Conservation (phyloP, 1,140 invertebrate genomes). For the Saccostrea cuccullata region DNA sequence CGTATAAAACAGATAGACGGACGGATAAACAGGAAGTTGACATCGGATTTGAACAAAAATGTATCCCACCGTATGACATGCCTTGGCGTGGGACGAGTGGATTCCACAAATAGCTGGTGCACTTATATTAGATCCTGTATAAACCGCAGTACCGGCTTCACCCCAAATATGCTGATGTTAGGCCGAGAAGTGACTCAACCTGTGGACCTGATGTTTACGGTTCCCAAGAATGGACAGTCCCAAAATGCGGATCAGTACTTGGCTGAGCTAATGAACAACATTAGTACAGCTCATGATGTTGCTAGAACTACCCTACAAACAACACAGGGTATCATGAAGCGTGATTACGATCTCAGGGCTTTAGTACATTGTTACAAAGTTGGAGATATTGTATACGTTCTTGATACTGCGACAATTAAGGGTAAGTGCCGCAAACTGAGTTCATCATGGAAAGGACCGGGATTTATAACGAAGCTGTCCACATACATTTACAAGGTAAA, state of each 20-base stretch:
- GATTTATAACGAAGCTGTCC: background rate
- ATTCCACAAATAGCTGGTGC: constrained; percentile 35
- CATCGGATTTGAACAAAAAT: too few relatives aligned
- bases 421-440: constrained; percentile 19
- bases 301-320: constrained; percentile 15
- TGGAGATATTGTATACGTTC: constrained; percentile 14
- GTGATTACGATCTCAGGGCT: constrained; percentile 29
- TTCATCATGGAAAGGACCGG: constrained; percentile 33
- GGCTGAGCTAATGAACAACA: background rate
- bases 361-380: background rate
- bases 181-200: constrained; percentile 32
- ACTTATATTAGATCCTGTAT: background rate
- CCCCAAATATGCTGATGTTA: constrained; percentile 26
- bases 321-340: background rate
- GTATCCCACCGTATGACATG: too few relatives aligned
- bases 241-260: background rate
- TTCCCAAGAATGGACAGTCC: background rate
- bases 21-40: too few relatives aligned
- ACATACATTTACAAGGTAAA: constrained; percentile 23
- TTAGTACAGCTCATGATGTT: constrained; percentile 12
- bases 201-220: background rate
- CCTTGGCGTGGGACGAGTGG: constrained; percentile 14
- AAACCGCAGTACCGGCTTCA: constrained; percentile 17
- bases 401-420: constrained; percentile 28
- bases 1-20: too few relatives aligned